phyloP scores from a whole-genome alignment of 2,113 vertebrate genomes.

The Antechinus flavipes region DNA sequence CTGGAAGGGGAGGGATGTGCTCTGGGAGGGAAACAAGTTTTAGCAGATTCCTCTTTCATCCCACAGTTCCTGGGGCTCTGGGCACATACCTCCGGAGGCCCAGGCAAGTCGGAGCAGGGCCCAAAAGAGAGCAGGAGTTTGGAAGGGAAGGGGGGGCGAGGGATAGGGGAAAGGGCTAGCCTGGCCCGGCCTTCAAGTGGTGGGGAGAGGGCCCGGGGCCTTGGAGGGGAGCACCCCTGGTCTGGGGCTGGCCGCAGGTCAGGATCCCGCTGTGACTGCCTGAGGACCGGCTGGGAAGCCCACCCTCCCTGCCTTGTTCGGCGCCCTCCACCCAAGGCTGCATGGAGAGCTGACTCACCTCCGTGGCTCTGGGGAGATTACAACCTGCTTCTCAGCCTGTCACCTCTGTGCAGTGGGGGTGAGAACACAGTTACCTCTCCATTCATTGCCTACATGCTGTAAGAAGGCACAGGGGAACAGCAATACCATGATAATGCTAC shows the following conservation, averaged over 20 bases:
- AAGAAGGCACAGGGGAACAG: background rate
- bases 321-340: background rate
- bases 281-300: background rate
- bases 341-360: background rate
- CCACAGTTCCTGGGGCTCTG: constrained; percentile 29
- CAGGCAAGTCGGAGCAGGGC: constrained; percentile 46
- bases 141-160: background rate
- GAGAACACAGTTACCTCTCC: background rate
- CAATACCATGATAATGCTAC: no score
- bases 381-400: background rate
- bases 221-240: background rate
- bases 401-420: background rate
- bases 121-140: background rate
- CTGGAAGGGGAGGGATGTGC: constrained; percentile 58
- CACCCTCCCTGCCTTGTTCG: background rate
- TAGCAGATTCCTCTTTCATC: constrained; percentile 66
- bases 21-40: constrained; percentile 54
- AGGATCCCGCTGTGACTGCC: background rate
- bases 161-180: background rate
- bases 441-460: background rate
- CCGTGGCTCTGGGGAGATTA: background rate
- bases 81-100: constrained; percentile 55
- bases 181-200: background rate
- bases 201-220: background rate
- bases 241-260: background rate